Percentiles rank a stretch among this genome's conserved stretches.
phyloP scores from a whole-genome alignment of 2,888 invertebrate genomes.

The Pseudococcus jackbeardsleyi region DNA sequence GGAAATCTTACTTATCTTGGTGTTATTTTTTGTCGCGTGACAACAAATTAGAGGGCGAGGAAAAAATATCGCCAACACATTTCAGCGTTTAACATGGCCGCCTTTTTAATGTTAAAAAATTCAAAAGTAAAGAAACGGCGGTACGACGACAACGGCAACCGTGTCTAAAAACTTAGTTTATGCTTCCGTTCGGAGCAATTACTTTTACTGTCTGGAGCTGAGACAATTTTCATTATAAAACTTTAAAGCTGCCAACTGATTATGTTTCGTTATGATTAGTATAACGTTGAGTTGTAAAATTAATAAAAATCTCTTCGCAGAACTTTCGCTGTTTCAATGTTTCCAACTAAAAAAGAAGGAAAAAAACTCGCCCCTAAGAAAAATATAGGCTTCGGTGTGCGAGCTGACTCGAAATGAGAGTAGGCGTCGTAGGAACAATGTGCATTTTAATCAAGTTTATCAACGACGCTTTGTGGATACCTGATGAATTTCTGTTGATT shows the following conservation, averaged over 20 bases:
- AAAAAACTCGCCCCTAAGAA: not conserved
- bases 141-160: not conserved
- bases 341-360: not conserved
- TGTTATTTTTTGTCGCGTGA: not conserved
- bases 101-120: not conserved
- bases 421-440: not conserved
- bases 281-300: slow-evolving; percentile 7
- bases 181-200: not conserved
- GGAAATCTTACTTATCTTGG: not conserved
- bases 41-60: not conserved
- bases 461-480: not conserved
- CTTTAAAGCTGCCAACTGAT: slow-evolving; percentile 19
- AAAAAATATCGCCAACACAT: slow-evolving; percentile 3
- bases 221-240: slow-evolving; percentile 4
- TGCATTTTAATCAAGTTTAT: not conserved
- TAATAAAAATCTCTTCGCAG: not conserved
- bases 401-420: not conserved
- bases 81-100: not conserved
- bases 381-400: not conserved
- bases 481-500: not conserved
- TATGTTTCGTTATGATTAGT: slow-evolving; percentile 28
- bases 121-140: not conserved
- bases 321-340: not conserved
- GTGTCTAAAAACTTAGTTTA: not conserved
- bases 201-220: slow-evolving; percentile 2